A percentile compares a stretch with the other conserved stretches of the same genome.
These are phyloP conservation scores for Lydus trimaculatus DNA, from an alignment of 2,888 invertebrate genomes.

Conservation along the genomic window DNA sequence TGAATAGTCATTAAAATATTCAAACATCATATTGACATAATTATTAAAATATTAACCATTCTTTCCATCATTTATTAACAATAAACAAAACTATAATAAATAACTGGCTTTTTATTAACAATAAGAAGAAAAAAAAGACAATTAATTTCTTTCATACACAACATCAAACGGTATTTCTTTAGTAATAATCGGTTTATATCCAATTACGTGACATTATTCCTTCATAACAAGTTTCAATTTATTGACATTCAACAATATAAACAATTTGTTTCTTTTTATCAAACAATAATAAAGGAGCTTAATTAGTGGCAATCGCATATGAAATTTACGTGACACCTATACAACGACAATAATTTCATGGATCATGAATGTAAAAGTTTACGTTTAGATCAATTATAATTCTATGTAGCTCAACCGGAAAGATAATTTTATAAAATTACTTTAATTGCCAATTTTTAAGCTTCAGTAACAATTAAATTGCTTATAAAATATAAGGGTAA, in stretches of 20 bases:
- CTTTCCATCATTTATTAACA: neutral
- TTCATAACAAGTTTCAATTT: neutral
- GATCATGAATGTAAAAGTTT: neutral
- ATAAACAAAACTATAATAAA: neutral
- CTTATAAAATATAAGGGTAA: neutral
- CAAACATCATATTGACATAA: neutral
- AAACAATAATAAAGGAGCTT: neutral
- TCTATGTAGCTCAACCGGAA: neutral
- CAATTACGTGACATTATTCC: slow-evolving; percentile 2
- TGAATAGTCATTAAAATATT: slow-evolving; percentile 29
- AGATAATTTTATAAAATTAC: neutral
- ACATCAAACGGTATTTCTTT: neutral
- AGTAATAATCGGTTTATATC: neutral
- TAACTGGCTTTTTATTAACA: neutral
- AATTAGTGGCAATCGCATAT: neutral
- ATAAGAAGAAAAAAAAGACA: neutral
- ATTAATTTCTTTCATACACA: neutral
- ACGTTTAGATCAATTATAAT: neutral
- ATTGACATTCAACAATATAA: neutral
- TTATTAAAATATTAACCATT: neutral
- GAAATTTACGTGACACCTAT: neutral
- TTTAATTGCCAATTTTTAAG: neutral
- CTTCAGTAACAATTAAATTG: neutral
- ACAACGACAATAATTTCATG: neutral
- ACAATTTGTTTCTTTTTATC: neutral